These are phyloP conservation scores for Mus pahari DNA, from an alignment of 2,113 vertebrate species.

Conservation along the genomic window DNA sequence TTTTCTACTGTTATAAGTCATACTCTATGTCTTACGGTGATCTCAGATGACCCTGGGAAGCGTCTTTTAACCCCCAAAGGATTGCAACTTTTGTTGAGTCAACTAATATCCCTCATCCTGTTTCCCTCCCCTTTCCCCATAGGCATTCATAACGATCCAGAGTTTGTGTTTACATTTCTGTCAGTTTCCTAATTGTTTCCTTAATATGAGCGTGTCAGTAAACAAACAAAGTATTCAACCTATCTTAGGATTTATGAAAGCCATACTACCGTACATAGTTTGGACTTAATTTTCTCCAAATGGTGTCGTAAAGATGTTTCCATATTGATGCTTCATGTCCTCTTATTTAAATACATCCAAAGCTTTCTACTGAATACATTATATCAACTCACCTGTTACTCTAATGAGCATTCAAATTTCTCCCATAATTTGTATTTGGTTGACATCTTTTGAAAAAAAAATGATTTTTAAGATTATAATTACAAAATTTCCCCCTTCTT, in stretches of 20 bases:
- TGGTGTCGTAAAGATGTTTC: not conserved
- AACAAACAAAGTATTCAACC: not conserved
- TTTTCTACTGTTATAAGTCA: not conserved
- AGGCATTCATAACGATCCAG: not conserved
- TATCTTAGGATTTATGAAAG: constrained; percentile 8
- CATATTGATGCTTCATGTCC: not conserved
- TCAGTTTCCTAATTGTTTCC: not conserved
- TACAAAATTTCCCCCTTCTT: not conserved
- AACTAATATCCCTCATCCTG: not conserved
- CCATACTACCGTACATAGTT: not conserved
- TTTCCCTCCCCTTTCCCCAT: not conserved
- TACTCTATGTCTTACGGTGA: not conserved
- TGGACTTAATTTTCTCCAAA: not conserved
- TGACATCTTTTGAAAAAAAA: not conserved
- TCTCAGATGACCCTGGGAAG: not conserved
- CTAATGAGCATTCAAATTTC: not conserved
- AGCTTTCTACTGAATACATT: not conserved
- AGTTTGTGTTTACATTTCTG: not conserved
- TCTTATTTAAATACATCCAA: constrained; percentile 6
- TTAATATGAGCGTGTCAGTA: not conserved
- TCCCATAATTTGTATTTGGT: not conserved
- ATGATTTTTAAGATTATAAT: not conserved
- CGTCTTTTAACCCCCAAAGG: not conserved
- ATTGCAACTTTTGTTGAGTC: too few species aligned
- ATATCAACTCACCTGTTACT: not conserved